phyloP scores from a whole-genome alignment of 1,140 invertebrate species.

The Adelges cooleyi region DNA sequence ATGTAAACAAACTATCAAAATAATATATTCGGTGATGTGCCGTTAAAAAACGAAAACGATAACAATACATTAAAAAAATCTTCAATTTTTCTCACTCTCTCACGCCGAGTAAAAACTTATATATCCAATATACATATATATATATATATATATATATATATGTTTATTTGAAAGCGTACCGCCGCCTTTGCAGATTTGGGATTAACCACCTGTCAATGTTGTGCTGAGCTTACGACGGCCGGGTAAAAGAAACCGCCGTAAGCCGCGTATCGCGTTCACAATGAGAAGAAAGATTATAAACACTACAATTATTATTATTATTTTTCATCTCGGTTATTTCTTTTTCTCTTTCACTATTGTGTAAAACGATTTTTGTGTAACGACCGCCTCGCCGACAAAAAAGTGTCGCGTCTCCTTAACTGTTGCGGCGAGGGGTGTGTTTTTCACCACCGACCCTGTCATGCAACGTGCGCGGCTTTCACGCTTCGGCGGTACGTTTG shows the following conservation, averaged over 20 bases:
- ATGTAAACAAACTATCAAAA: too few relatives aligned
- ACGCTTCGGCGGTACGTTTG: constrained; percentile 10
- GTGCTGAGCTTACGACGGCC: not conserved
- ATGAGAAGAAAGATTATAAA: constrained; percentile 17
- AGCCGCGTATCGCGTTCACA: not conserved
- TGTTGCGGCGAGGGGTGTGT: not conserved
- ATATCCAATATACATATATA: too few relatives aligned
- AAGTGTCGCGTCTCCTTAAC: constrained; percentile 8
- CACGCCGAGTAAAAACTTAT: not conserved
- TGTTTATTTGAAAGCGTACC: not conserved
- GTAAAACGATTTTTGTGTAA: constrained; percentile 10
- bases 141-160: too few relatives aligned
- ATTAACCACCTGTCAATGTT: constrained; percentile 23
- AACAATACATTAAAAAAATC: too few relatives aligned
- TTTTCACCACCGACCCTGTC: constrained; percentile 3
- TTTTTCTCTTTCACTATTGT: constrained; percentile 16
- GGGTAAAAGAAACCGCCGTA: constrained; percentile 21
- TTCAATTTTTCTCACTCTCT: too few relatives aligned
- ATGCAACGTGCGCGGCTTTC: constrained; percentile 18
- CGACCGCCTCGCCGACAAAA: constrained; percentile 13
- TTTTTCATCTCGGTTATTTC: constrained; percentile 38
- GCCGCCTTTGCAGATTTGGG: not conserved
- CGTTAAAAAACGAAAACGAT: too few relatives aligned
- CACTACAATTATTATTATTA: constrained; percentile 24
- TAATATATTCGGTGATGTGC: too few relatives aligned